Percentiles rank a stretch among this genome's conserved stretches.
Evolutionary conservation across 2,113 vertebrate species (phyloP).

Genomic region (Scortum barcoo): DNA sequence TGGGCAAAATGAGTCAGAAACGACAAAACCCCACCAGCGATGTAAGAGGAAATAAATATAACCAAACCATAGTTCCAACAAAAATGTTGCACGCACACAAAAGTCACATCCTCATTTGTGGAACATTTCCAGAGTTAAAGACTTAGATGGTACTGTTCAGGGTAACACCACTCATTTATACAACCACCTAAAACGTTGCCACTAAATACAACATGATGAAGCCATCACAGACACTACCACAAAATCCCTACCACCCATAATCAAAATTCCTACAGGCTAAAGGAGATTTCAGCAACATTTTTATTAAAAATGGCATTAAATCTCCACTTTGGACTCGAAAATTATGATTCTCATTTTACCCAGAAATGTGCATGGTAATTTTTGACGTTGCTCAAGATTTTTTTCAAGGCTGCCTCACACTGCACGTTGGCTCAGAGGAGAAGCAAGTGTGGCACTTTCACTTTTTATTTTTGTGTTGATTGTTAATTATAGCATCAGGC

Average conservation of each 20-base stretch:
- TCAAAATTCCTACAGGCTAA: background rate
- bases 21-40: background rate
- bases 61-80: constrained; percentile 13
- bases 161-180: constrained; percentile 18
- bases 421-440: background rate
- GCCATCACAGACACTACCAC: constrained; percentile 3
- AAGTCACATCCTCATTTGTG: constrained; percentile 21
- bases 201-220: constrained; percentile 34
- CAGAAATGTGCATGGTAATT: too few species aligned
- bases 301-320: background rate
- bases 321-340: background rate
- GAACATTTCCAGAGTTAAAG: constrained; percentile 28
- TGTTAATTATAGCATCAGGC: background rate
- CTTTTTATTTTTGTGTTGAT: background rate
- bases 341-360: background rate
- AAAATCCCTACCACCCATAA: constrained; percentile 2
- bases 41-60: constrained; percentile 36
- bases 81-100: constrained; percentile 7
- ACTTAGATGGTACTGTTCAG: background rate
- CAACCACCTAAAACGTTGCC: constrained; percentile 7
- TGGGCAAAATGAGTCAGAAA: constrained; percentile 19
- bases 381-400: background rate
- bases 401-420: background rate
- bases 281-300: background rate
- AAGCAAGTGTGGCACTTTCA: background rate